phyloP scores from a whole-genome alignment of 1,140 invertebrate genomes.

The Tyrophagus putrescentiae region DNA sequence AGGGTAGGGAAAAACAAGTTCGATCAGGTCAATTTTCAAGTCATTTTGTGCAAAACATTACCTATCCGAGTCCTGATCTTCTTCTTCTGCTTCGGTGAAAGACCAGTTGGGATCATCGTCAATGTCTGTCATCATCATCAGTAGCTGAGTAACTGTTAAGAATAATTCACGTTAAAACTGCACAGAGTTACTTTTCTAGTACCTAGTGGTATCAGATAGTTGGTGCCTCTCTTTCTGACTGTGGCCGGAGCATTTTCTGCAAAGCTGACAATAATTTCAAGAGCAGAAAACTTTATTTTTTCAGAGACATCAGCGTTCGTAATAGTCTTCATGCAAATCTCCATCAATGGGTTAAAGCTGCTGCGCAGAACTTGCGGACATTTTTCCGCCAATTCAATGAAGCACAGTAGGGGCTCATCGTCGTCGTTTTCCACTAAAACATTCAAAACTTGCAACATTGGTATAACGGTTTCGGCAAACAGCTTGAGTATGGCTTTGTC shows the following conservation, averaged over 20 bases:
- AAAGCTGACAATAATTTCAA: conserved; percentile 86
- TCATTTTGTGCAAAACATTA: conserved; percentile 8
- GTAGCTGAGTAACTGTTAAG: conserved; percentile 51
- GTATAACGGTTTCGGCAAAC: conserved; percentile 64
- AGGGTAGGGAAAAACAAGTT: conserved; percentile 3
- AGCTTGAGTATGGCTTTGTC: conserved; percentile 70
- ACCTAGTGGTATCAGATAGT: conserved; percentile 48
- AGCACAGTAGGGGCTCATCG: conserved; percentile 70
- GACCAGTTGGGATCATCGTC: conserved; percentile 83
- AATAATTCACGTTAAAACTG: conserved; percentile 25
- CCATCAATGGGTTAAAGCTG: conserved; percentile 69
- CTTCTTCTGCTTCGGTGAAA: conserved; percentile 51
- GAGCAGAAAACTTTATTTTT: conserved; percentile 68
- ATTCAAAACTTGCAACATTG: conserved; percentile 42
- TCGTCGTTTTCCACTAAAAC: conserved; percentile 50
- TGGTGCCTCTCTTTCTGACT: conserved; percentile 67
- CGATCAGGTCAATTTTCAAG: neutral
- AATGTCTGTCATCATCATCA: conserved; percentile 92
- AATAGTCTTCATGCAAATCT: conserved; percentile 72
- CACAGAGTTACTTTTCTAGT: neutral
- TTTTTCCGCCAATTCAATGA: conserved; percentile 84
- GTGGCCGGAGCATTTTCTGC: conserved; percentile 87
- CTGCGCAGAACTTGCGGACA: conserved; percentile 78
- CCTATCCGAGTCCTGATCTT: conserved; percentile 47
- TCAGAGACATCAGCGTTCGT: conserved; percentile 58